These are phyloP conservation scores for Fringilla coelebs DNA, from an alignment of 2,797 vertebrate species.

Conservation along the genomic window DNA sequence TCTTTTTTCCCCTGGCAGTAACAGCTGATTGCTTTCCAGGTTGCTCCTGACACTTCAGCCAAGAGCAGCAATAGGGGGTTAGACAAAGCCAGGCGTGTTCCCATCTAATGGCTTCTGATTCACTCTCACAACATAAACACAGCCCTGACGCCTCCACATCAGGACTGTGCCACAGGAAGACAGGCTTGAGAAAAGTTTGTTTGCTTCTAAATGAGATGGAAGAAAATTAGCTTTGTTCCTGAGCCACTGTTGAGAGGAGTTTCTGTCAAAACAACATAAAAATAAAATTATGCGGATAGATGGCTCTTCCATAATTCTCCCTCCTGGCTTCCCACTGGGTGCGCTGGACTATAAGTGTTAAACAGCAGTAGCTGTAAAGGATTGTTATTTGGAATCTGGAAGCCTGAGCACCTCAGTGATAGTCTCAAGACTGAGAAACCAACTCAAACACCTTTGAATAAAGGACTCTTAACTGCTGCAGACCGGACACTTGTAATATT, in stretches of 20 bases:
- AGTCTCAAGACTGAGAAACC: background rate
- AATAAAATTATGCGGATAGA: background rate
- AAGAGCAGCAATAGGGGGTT: background rate
- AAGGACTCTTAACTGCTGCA: background rate
- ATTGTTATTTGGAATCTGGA: background rate
- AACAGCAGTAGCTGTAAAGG: background rate
- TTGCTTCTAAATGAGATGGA: background rate
- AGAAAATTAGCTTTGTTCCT: background rate
- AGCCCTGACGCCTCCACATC: background rate
- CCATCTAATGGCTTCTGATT: background rate
- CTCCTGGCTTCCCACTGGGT: background rate
- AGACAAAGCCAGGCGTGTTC: background rate
- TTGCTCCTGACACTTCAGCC: background rate
- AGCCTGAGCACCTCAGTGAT: background rate
- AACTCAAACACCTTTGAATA: background rate
- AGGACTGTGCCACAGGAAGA: background rate
- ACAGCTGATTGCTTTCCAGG: background rate
- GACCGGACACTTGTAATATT: background rate
- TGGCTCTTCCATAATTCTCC: background rate
- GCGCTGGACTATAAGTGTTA: background rate
- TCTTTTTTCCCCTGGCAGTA: background rate
- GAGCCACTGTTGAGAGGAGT: background rate
- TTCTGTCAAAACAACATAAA: background rate
- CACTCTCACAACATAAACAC: background rate
- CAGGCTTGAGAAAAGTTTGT: background rate